A percentile compares a stretch with the other conserved stretches of the same genome.
phyloP scores from a whole-genome alignment of 2,797 vertebrate genomes.

The Eleutherodactylus coqui region DNA sequence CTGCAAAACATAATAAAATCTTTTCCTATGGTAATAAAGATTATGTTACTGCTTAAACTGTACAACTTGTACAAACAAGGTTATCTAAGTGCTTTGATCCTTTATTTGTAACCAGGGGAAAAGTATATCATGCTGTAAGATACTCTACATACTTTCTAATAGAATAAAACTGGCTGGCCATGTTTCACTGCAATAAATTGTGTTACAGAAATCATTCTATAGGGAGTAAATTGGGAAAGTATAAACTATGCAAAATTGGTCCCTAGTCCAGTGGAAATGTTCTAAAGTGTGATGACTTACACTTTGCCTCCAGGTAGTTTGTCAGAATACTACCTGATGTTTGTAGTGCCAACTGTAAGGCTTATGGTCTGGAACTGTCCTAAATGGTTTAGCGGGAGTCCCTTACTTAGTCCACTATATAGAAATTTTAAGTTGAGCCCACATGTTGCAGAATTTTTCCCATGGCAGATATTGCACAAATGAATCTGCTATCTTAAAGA shows the following conservation, averaged over 20 bases:
- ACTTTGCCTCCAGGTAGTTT: too few relatives aligned
- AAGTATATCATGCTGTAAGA: constrained; percentile 11
- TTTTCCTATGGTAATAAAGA: constrained; percentile 62
- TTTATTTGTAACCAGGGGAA: constrained; percentile 58
- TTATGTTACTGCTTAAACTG: constrained; percentile 56
- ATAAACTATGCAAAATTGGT: background rate
- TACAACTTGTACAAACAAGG: constrained; percentile 62
- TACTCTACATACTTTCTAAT: constrained; percentile 7
- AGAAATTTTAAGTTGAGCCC: too few relatives aligned
- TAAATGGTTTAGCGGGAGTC: too few relatives aligned
- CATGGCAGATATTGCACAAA: too few relatives aligned
- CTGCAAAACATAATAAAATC: constrained; percentile 61
- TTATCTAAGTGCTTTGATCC: constrained; percentile 51
- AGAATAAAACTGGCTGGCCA: background rate
- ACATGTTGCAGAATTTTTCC: too few relatives aligned
- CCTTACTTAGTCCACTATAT: too few relatives aligned
- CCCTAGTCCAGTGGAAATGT: background rate
- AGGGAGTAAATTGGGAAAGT: background rate
- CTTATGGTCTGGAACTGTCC: too few relatives aligned
- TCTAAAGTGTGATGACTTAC: background rate
- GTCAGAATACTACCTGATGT: background rate
- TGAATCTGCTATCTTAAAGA: too few relatives aligned
- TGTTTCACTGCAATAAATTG: background rate
- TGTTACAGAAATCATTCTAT: background rate
- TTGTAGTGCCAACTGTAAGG: too few relatives aligned